A percentile compares a stretch with the other conserved stretches of the same genome.
phyloP scores from a whole-genome alignment of 2,888 invertebrate species.

The Agrotis ipsilon region DNA sequence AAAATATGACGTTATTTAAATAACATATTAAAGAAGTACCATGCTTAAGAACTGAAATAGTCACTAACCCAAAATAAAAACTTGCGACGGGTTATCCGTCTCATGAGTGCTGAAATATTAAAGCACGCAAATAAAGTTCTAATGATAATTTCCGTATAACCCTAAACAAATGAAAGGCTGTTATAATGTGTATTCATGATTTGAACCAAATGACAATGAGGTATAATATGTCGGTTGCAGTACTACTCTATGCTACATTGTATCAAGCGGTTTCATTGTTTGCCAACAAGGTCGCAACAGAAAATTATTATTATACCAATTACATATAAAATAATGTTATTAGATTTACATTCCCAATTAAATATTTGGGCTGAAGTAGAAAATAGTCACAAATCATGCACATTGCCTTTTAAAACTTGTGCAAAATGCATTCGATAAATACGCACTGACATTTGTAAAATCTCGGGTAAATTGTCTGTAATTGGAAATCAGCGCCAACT shows the following conservation, averaged over 20 bases:
- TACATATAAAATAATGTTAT: slow-evolving; percentile 26
- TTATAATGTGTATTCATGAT: not conserved
- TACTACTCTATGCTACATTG: slow-evolving; percentile 15
- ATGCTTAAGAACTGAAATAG: too few relatives aligned
- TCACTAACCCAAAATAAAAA: too few relatives aligned
- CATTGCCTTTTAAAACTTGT: not conserved
- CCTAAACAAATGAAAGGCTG: not conserved
- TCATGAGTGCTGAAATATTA: too few relatives aligned
- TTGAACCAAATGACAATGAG: slow-evolving; percentile 25
- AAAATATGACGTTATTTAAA: not conserved
- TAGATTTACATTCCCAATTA: slow-evolving; percentile 11
- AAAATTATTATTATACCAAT: slow-evolving; percentile 49
- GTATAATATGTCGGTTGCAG: slow-evolving; percentile 23
- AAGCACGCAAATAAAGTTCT: too few relatives aligned
- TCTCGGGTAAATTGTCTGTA: slow-evolving; percentile 57
- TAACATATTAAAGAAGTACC: not conserved
- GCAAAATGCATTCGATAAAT: slow-evolving; percentile 10
- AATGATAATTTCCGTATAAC: not conserved
- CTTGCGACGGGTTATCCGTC: too few relatives aligned
- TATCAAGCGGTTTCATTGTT: slow-evolving; percentile 57
- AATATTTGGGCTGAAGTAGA: slow-evolving; percentile 27
- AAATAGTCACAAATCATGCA: not conserved
- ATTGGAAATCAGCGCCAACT: slow-evolving; percentile 70
- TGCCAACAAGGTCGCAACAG: slow-evolving; percentile 52
- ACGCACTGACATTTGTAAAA: slow-evolving; percentile 29